phyloP scores from a whole-genome alignment of 1,140 invertebrate genomes.

The Phthorimaea operculella region DNA sequence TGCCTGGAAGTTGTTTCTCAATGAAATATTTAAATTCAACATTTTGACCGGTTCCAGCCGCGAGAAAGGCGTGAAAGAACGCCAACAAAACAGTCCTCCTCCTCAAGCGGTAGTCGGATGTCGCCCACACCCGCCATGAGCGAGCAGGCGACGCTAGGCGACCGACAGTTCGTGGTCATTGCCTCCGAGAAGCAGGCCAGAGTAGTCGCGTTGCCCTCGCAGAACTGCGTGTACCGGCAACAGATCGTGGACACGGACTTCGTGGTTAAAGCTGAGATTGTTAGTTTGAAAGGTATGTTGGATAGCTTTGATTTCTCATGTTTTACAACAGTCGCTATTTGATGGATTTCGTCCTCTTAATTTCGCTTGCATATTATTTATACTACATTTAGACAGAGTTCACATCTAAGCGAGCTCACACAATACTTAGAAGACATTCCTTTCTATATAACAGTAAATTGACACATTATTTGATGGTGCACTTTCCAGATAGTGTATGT shows the following conservation, averaged over 20 bases:
- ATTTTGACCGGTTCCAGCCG: constrained; percentile 14
- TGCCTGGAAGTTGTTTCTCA: too few relatives aligned
- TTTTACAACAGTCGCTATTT: too few relatives aligned
- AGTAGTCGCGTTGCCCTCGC: constrained; percentile 93
- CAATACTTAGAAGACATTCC: too few relatives aligned
- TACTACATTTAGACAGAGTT: too few relatives aligned
- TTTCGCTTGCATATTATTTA: too few relatives aligned
- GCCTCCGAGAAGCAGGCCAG: constrained; percentile 95
- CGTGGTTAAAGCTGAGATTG: constrained; percentile 94
- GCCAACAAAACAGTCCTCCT: constrained; percentile 71
- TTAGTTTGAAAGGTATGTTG: constrained; percentile 86
- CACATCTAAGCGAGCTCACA: too few relatives aligned
- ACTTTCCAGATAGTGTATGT: constrained; percentile 90
- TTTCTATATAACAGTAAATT: too few relatives aligned
- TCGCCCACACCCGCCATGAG: constrained; percentile 73
- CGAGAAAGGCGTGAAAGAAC: constrained; percentile 63
- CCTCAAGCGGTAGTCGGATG: constrained; percentile 70
- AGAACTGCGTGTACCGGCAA: constrained; percentile 89
- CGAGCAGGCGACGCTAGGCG: constrained; percentile 70
- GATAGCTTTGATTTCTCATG: not conserved
- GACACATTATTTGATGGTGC: not conserved
- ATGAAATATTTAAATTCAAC: too few relatives aligned
- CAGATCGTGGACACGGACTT: constrained; percentile 89
- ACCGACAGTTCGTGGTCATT: constrained; percentile 93
- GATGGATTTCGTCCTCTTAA: too few relatives aligned